These are phyloP conservation scores for Natator depressus DNA, from an alignment of 2,113 vertebrate species.

Conservation along the genomic window DNA sequence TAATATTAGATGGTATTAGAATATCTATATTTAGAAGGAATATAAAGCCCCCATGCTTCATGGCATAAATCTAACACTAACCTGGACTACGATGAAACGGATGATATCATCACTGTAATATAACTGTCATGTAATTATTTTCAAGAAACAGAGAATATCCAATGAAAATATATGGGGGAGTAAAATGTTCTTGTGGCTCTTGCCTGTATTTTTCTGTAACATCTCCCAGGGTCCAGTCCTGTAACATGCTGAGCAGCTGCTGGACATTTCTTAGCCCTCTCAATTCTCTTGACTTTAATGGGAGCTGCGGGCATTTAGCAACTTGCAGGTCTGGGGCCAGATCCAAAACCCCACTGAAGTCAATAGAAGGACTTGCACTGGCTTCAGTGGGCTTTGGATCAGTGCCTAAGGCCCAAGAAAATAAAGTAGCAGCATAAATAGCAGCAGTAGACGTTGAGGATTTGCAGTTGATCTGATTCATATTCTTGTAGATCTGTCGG, in stretches of 20 bases:
- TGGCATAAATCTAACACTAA: background rate
- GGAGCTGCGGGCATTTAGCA: background rate
- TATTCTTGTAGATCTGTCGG: slow-evolving; percentile 54
- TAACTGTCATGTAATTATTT: background rate
- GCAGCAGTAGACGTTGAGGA: background rate
- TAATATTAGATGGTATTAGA: background rate
- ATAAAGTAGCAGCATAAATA: background rate
- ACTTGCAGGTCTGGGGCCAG: background rate
- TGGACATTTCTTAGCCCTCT: background rate
- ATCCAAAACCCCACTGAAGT: background rate
- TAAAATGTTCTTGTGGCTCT: background rate
- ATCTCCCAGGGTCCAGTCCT: background rate
- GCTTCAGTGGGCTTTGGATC: background rate
- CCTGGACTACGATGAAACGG: background rate
- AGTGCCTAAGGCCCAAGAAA: slow-evolving; percentile 9
- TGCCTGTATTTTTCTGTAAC: background rate
- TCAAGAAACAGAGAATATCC: background rate
- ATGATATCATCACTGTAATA: background rate
- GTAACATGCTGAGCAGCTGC: too few relatives aligned
- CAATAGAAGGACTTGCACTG: background rate
- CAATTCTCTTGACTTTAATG: background rate
- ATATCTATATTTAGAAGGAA: background rate
- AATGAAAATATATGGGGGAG: background rate
- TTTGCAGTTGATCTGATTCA: background rate
- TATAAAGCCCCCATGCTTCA: background rate